phyloP scores from a whole-genome alignment of 2,797 vertebrate genomes.

The Microcaecilia unicolor region DNA sequence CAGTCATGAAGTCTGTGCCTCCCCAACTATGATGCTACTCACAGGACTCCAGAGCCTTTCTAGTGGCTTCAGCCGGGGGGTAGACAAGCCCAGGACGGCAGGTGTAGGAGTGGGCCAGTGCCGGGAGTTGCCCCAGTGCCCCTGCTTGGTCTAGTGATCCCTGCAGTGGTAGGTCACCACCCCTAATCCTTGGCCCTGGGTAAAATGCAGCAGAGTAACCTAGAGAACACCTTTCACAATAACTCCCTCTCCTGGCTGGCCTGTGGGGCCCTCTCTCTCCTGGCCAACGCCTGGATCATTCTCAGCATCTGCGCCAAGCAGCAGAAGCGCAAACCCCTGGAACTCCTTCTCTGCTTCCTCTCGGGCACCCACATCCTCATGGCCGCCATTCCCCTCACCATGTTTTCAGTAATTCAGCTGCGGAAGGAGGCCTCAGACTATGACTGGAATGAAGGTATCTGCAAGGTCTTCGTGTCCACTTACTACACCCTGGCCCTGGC shows the following conservation, averaged over 20 bases:
- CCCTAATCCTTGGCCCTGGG: not conserved
- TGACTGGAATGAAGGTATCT: slow-evolving; percentile 69
- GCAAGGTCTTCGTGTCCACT: slow-evolving; percentile 70
- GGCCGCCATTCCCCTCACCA: slow-evolving; percentile 64
- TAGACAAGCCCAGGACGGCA: too few species aligned
- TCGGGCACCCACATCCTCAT: slow-evolving; percentile 67
- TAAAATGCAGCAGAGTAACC: slow-evolving; percentile 13
- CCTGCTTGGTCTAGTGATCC: not conserved
- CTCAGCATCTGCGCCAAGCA: slow-evolving; percentile 66
- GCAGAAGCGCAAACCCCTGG: slow-evolving; percentile 66
- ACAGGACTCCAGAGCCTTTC: not conserved
- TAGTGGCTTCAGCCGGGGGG: too few species aligned
- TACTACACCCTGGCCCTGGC: slow-evolving; percentile 66
- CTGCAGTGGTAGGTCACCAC: not conserved
- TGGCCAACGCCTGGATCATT: slow-evolving; percentile 70
- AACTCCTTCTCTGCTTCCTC: slow-evolving; percentile 62
- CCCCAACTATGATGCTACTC: not conserved
- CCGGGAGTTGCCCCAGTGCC: too few species aligned
- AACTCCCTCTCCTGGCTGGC: slow-evolving; percentile 66
- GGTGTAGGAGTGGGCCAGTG: too few species aligned
- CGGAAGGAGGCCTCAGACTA: slow-evolving; percentile 61
- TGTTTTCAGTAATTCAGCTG: slow-evolving; percentile 64
- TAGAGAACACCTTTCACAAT: slow-evolving; percentile 52
- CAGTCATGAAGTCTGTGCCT: not conserved
- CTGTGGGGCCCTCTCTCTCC: slow-evolving; percentile 60